Percentiles rank a stretch among this genome's conserved stretches.
These are phyloP conservation scores for Boulengeromyrus knoepffleri DNA, from an alignment of 2,113 vertebrate species.

Conservation along the genomic window DNA sequence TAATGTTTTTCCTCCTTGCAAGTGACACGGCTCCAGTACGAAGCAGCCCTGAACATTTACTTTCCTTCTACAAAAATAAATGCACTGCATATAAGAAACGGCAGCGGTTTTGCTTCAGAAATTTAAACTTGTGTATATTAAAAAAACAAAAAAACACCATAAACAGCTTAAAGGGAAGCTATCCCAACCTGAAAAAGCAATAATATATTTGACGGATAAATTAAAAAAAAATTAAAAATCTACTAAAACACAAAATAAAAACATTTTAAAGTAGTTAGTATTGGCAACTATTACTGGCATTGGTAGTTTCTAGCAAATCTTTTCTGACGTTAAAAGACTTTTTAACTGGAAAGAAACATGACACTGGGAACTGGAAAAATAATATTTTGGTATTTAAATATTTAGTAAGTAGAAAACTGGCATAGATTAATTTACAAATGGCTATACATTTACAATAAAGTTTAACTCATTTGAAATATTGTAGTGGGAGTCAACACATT, in stretches of 20 bases:
- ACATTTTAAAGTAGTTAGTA: slow-evolving; percentile 31
- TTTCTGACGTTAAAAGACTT: slow-evolving; percentile 4
- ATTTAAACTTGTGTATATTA: slow-evolving; percentile 60
- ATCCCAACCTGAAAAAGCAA: slow-evolving; percentile 64
- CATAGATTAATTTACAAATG: slow-evolving; percentile 37
- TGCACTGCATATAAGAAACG: slow-evolving; percentile 48
- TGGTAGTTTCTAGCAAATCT: slow-evolving; percentile 29
- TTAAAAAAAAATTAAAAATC: slow-evolving; percentile 33
- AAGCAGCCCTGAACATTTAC: slow-evolving; percentile 45
- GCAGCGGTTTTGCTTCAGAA: slow-evolving; percentile 53
- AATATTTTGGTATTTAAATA: slow-evolving; percentile 65
- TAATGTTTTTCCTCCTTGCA: slow-evolving; percentile 25
- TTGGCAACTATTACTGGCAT: slow-evolving; percentile 48
- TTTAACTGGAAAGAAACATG: slow-evolving; percentile 38
- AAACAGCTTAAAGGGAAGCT: slow-evolving; percentile 57
- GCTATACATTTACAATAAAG: slow-evolving; percentile 50
- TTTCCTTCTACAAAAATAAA: slow-evolving; percentile 64
- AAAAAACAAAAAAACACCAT: slow-evolving; percentile 48
- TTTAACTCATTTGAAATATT: slow-evolving; percentile 22
- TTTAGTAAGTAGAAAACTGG: slow-evolving; percentile 57
- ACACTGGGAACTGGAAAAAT: slow-evolving; percentile 13
- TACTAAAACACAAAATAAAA: slow-evolving; percentile 33
- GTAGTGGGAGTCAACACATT: slow-evolving; percentile 18
- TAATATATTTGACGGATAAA: slow-evolving; percentile 67
- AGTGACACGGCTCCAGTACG: slow-evolving; percentile 41